These are phyloP conservation scores for Scaptomyza polygonia DNA, from an alignment of 2,888 invertebrate species.

Conservation along the genomic window DNA sequence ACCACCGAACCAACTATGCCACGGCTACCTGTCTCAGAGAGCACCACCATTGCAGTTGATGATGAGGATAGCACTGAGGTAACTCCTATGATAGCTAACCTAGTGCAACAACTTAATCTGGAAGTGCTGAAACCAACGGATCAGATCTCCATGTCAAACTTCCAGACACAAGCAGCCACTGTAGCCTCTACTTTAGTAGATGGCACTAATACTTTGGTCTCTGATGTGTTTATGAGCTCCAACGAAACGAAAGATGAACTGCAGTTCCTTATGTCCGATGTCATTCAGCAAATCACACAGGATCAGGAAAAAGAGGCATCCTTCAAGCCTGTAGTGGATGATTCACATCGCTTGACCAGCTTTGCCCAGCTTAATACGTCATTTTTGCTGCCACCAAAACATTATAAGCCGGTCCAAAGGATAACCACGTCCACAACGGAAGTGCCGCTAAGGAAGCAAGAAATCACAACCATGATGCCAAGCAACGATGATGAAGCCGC, in stretches of 20 bases:
- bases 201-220: constrained; percentile 65
- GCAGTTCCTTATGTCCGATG: constrained; percentile 82
- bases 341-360: constrained; percentile 77
- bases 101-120: constrained; percentile 73
- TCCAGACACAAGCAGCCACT: constrained; percentile 83
- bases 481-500: constrained; percentile 53
- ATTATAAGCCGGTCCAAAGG: constrained; percentile 3
- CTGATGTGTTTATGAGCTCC: constrained; percentile 65
- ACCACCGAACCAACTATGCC: constrained; percentile 34
- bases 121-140: constrained; percentile 71
- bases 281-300: constrained; percentile 81
- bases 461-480: constrained; percentile 51
- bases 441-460: constrained; percentile 22
- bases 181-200: constrained; percentile 83
- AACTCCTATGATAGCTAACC: constrained; percentile 70
- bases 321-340: constrained; percentile 35
- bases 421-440: constrained; percentile 11
- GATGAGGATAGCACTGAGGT: constrained; percentile 56
- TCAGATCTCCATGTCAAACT: constrained; percentile 82
- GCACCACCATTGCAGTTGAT: constrained; percentile 42
- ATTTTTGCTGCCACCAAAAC: constrained; percentile 62
- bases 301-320: constrained; percentile 18
- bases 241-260: constrained; percentile 82
- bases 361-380: constrained; percentile 81
- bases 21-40: constrained; percentile 61